Evolutionary conservation across 2,888 invertebrate species (phyloP).

Genomic region (Drymonia ruficornis): DNA sequence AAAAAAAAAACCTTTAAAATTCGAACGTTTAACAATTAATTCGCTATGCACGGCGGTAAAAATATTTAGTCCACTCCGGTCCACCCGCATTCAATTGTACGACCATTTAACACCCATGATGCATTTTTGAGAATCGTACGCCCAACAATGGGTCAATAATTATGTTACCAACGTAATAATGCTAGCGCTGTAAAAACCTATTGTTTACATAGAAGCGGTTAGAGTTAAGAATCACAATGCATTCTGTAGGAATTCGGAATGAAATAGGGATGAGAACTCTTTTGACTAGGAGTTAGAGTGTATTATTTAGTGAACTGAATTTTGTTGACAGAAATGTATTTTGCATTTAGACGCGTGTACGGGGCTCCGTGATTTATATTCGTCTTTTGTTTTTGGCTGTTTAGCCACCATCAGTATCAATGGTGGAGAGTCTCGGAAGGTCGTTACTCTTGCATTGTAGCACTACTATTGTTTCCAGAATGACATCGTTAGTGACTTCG

Average conservation of each 20-base stretch:
- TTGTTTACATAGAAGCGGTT: conserved; percentile 79
- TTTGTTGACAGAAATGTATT: conserved; percentile 38
- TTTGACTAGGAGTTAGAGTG: conserved; percentile 40
- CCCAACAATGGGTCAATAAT: conserved; percentile 72
- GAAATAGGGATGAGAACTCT: conserved; percentile 15
- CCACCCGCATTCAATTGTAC: conserved; percentile 58
- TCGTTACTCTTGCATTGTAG: conserved; percentile 82
- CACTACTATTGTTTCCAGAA: conserved; percentile 75
- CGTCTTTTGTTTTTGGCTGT: conserved; percentile 82
- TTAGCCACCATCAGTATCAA: conserved; percentile 75
- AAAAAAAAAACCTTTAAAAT: conserved; percentile 13
- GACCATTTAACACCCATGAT: conserved; percentile 65
- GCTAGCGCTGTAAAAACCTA: conserved; percentile 69
- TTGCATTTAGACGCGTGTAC: conserved; percentile 63
- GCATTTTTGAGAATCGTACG: conserved; percentile 67
- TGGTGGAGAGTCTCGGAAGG: conserved; percentile 69
- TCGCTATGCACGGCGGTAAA: conserved; percentile 73
- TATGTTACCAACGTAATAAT: conserved; percentile 76
- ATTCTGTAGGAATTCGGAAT: conserved; percentile 11
- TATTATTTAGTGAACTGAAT: conserved; percentile 26
- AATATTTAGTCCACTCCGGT: conserved; percentile 73
- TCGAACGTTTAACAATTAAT: conserved; percentile 57
- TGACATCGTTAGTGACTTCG: conserved; percentile 80
- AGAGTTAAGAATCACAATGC: conserved; percentile 46
- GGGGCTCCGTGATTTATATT: conserved; percentile 76